Evolutionary conservation across 2,797 vertebrate genomes (phyloP).

Genomic region (Hafferia zeledoni): DNA sequence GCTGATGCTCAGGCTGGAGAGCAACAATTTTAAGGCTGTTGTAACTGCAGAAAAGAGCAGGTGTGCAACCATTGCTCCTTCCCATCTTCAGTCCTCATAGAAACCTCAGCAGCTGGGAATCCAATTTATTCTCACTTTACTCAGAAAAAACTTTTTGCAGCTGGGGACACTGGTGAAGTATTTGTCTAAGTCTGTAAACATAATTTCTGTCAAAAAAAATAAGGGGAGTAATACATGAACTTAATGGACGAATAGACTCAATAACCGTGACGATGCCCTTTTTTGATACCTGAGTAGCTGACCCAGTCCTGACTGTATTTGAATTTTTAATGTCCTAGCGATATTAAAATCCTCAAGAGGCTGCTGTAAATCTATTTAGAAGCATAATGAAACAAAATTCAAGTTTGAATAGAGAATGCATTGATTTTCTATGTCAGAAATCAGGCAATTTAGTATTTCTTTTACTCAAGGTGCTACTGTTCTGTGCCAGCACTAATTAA

Average conservation of each 20-base stretch:
- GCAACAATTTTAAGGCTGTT: not conserved
- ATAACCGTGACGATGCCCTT: not conserved
- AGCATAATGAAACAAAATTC: constrained; percentile 60
- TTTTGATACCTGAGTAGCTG: not conserved
- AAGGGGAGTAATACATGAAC: not conserved
- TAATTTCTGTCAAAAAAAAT: not conserved
- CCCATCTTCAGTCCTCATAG: not conserved
- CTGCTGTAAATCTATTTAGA: constrained; percentile 53
- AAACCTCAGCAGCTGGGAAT: not conserved
- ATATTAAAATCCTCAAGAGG: constrained; percentile 52
- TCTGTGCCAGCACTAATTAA: constrained; percentile 64
- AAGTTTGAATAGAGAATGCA: constrained; percentile 13
- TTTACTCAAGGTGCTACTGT: constrained; percentile 1
- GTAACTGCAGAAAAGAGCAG: not conserved
- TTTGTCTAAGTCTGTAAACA: not conserved
- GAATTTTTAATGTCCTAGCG: constrained; percentile 26
- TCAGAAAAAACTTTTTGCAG: not conserved
- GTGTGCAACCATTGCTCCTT: not conserved
- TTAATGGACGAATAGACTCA: not conserved
- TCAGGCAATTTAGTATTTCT: constrained; percentile 45
- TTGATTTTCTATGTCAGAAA: constrained; percentile 65
- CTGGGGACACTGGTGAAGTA: not conserved
- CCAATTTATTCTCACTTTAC: not conserved
- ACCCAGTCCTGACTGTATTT: not conserved
- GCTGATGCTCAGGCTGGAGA: not conserved